Evolutionary conservation across 2,888 invertebrate genomes (phyloP).

Genomic region (Chironomus riparius): DNA sequence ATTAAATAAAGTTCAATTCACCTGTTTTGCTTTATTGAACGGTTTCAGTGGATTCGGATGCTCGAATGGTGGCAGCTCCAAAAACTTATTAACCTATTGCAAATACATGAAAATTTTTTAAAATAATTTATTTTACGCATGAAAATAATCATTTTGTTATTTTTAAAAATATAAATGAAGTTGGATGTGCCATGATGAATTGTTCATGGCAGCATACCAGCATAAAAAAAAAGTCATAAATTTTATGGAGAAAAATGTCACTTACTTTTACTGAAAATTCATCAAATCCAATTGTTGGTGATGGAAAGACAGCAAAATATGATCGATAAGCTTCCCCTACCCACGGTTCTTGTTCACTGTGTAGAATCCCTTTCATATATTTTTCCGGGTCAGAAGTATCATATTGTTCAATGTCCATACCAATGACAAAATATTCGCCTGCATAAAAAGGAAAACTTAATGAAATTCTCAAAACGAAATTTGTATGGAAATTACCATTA

Average conservation of each 20-base stretch:
- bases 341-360: constrained; percentile 43
- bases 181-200: neutral
- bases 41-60: constrained; percentile 69
- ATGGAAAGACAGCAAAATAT: constrained; percentile 76
- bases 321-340: constrained; percentile 65
- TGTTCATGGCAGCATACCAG: neutral
- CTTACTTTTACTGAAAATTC: constrained; percentile 52
- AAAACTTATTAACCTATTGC: constrained; percentile 65
- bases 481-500: constrained; percentile 49
- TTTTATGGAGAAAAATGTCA: neutral
- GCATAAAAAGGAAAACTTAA: constrained; percentile 30
- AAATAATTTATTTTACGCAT: neutral
- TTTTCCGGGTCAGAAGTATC: constrained; percentile 65
- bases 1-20: constrained; percentile 36
- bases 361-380: constrained; percentile 68
- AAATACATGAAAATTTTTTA: neutral
- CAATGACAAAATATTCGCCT: constrained; percentile 93
- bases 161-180: neutral
- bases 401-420: constrained; percentile 84
- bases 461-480: neutral
- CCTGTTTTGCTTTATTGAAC: constrained; percentile 65
- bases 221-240: neutral
- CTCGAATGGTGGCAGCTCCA: constrained; percentile 79
- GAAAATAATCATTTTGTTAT: neutral
- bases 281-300: constrained; percentile 60